These are phyloP conservation scores for Vanacampus margaritifer DNA, from an alignment of 2,113 vertebrate genomes.

Conservation along the genomic window DNA sequence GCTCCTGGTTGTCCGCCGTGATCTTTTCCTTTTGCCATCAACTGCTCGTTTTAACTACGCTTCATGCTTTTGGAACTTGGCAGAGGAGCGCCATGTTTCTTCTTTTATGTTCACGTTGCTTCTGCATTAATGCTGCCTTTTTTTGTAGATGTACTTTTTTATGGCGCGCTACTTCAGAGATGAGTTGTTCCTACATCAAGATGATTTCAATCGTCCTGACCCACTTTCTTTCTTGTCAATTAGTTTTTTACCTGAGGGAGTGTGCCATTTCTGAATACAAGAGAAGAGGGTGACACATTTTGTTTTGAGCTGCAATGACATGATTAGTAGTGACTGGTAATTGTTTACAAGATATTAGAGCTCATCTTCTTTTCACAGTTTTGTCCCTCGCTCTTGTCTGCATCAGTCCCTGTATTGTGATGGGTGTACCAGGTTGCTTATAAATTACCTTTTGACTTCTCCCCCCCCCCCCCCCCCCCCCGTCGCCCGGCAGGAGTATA, in stretches of 20 bases:
- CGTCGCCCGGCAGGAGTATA: too few species aligned
- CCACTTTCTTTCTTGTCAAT: background rate
- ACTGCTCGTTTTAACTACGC: background rate
- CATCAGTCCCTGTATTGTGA: slow-evolving; percentile 4
- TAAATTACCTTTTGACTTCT: too few species aligned
- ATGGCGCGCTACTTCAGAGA: too few species aligned
- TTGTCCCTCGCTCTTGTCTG: background rate
- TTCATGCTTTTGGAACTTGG: background rate
- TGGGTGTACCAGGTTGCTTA: too few species aligned
- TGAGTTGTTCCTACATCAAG: background rate
- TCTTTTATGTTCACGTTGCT: background rate
- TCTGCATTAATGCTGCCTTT: background rate
- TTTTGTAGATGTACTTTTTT: background rate
- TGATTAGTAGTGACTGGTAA: too few species aligned
- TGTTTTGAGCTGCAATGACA: background rate
- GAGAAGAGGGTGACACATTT: background rate
- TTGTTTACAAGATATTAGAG: background rate
- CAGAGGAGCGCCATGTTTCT: background rate
- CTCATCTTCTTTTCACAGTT: slow-evolving; percentile 3
- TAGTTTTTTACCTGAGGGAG: slow-evolving; percentile 1
- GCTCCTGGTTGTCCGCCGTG: background rate
- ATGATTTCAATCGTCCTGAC: background rate
- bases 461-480: too few species aligned
- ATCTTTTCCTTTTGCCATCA: background rate
- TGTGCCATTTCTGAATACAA: background rate